Evolutionary conservation across 2,113 vertebrate species (phyloP).

Genomic region (Bothrops jararaca): DNA sequence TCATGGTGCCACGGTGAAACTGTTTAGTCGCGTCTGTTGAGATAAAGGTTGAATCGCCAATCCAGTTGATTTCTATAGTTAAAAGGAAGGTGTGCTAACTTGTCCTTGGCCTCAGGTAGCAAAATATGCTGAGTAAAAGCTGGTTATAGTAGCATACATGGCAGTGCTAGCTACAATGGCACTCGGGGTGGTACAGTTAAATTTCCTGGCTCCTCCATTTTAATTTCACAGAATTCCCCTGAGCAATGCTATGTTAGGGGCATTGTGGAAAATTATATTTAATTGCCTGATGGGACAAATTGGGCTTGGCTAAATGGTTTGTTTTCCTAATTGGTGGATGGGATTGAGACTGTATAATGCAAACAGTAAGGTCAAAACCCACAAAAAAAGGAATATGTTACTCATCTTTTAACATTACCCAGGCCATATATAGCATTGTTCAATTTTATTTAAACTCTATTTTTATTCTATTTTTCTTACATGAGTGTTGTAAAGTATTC

Average conservation of each 20-base stretch:
- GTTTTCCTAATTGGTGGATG: not conserved
- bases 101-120: not conserved
- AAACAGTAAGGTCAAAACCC: not conserved
- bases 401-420: not conserved
- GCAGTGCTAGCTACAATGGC: not conserved
- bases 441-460: not conserved
- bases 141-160: not conserved
- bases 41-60: not conserved
- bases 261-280: not conserved
- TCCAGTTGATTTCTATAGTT: too few species aligned
- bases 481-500: not conserved
- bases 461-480: not conserved
- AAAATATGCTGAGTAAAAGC: not conserved
- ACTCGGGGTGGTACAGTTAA: not conserved
- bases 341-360: not conserved
- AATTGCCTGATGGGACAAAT: not conserved
- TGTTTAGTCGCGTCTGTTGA: not conserved
- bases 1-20: not conserved
- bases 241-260: not conserved
- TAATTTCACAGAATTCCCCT: not conserved
- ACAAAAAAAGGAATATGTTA: not conserved
- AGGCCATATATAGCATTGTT: not conserved
- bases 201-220: not conserved
- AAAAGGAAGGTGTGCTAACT: not conserved
- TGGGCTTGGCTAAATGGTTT: not conserved